A percentile compares a stretch with the other conserved stretches of the same genome.
Evolutionary conservation across 2,888 invertebrate genomes (phyloP).

Genomic region (Euplexia lucipara): DNA sequence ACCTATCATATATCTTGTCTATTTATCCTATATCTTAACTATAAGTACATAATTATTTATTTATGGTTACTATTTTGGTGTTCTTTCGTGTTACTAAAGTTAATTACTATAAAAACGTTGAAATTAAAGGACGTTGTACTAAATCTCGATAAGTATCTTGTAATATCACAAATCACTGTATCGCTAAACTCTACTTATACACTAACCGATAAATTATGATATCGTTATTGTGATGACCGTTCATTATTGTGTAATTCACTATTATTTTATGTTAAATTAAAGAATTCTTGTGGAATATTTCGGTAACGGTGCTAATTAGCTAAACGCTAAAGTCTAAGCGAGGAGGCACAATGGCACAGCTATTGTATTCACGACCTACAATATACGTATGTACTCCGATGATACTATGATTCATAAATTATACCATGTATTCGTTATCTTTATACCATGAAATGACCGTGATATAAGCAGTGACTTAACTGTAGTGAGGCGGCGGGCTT

Average conservation of each 20-base stretch:
- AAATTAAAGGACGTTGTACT: constrained; percentile 88
- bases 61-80: constrained; percentile 86
- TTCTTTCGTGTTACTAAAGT: constrained; percentile 87
- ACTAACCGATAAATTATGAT: constrained; percentile 78
- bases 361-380: constrained; percentile 76
- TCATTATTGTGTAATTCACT: constrained; percentile 68
- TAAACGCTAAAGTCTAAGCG: constrained; percentile 73
- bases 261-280: constrained; percentile 55
- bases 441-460: constrained; percentile 62
- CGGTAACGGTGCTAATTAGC: constrained; percentile 55
- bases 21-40: constrained; percentile 65
- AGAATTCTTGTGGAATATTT: constrained; percentile 56
- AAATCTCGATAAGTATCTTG: constrained; percentile 86
- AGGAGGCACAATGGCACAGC: constrained; percentile 87
- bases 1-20: constrained; percentile 54
- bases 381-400: constrained; percentile 66
- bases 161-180: constrained; percentile 90
- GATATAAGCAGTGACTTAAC: constrained; percentile 50
- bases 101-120: constrained; percentile 84
- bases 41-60: constrained; percentile 68
- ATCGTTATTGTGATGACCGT: constrained; percentile 79
- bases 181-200: constrained; percentile 82
- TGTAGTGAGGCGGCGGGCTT: constrained; percentile 24
- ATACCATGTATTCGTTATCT: constrained; percentile 66
- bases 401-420: constrained; percentile 65